Base-by-base conservation (phyloP, 2,797 vertebrate genomes). In the Salmo trutta region DNA sequence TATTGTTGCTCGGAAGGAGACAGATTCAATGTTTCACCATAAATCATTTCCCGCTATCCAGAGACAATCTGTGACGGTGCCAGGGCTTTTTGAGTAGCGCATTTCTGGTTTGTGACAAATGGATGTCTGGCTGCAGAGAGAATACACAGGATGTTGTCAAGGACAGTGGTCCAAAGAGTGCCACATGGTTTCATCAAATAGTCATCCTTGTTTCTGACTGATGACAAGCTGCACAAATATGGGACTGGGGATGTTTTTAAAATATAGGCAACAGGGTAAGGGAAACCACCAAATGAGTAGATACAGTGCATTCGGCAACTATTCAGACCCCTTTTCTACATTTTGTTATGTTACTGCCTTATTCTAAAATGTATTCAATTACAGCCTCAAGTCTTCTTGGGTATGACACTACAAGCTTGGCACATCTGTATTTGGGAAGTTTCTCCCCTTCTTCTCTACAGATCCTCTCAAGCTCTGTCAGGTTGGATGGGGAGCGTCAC, bases 131-230 rank as follows among this genome's bases (percentile, higher is more conserved):
- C 7, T 65, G 54, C 16, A 69, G 10, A 78, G 4, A 71, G 7
- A 47, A 36, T 15, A 36, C 12, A 71, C n/a, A 71, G 8, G 56
- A 36, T 74, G 73, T 33, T n/a, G 29, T 36, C 73, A 53, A n/a
- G 56, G 14, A 31, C 1, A 56, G n/a, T 59, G 21, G 6, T 65
- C 70, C 74, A 41, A 74, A 79, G 70, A 79, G 15, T 31, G 3
- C 12, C 56, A 47, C 33, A 66, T 66, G 74, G 73, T 71, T 19
- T 76, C n/a, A 21, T 19, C 74, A 81, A 80, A 3, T 47, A 33
- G 15, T 73, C 51, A 36, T 33, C 56, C 52, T 15, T 66, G 21
- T 24, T 76, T 12, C 15, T 53, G 3, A 73, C 74, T 47, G 65
- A 79, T 27, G 53, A 73, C 19, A 12, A 8, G 4, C 27, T 3